Conservation (phyloP, 2,113 vertebrate species). For the Megalops atlanticus region DNA sequence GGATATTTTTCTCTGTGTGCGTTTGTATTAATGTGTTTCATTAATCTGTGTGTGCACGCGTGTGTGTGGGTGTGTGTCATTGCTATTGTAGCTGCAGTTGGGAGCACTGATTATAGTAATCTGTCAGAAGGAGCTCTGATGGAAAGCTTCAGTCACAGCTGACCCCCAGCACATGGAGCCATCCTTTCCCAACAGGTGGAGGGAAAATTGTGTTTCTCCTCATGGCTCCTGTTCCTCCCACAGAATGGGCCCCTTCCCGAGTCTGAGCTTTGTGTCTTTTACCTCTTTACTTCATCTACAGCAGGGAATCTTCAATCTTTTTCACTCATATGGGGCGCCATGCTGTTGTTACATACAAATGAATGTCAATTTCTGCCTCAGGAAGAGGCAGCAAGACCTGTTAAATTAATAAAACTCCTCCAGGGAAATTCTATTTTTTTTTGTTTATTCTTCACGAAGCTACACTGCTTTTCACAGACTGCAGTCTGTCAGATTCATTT, state of each 20-base stretch:
- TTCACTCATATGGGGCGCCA: conserved; percentile 22
- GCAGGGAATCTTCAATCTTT: conserved; percentile 25
- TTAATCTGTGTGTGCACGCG: background rate
- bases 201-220: conserved; percentile 57
- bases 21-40: no score
- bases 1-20: no score
- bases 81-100: background rate
- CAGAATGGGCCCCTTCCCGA: background rate
- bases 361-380: conserved; percentile 20
- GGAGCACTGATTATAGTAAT: conserved; percentile 8
- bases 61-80: background rate
- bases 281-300: conserved; percentile 1
- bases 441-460: background rate
- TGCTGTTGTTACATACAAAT: conserved; percentile 29
- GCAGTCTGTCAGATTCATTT: background rate
- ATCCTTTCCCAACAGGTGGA: conserved; percentile 21
- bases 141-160: conserved; percentile 6
- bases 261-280: background rate
- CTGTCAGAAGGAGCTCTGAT: background rate
- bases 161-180: conserved; percentile 12
- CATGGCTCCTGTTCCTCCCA: conserved; percentile 25
- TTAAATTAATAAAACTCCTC: conserved; percentile 30
- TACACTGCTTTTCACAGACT: conserved; percentile 7
- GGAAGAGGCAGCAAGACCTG: conserved; percentile 21
- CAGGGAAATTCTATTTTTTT: conserved; percentile 20